Evolutionary conservation across 1,140 invertebrate genomes (phyloP), one percentile per base, ranked within the genome.

Genomic region (Drosophila equinoxialis): DNA sequence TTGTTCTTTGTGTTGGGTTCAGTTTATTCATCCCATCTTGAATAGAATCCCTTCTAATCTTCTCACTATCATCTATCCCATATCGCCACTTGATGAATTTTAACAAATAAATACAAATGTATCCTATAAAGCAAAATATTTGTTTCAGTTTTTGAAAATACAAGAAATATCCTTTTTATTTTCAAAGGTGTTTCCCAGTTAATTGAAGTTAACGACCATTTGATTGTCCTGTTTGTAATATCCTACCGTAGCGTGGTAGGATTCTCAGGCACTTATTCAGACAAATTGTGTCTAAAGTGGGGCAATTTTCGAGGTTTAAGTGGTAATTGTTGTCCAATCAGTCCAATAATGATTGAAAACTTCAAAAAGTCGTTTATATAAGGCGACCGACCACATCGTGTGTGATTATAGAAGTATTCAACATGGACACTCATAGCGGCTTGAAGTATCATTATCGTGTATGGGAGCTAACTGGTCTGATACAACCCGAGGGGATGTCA

Each of bases 371-470:
- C 30, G 7, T 11, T 5, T 39, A 39, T 33, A 60, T 74, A 74
- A 74, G 14, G 37, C 10, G 11, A 13, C 37, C 11, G 10, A 3
- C 3, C 10, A 2, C 3, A 39, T 39, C 11, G 11, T 5, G 11
- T 39, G 37, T 1, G 3, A 39, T 13, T 39, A 11, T 1, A 39
- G 37, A 13, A 39, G 3, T 5, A 39, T 37, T 5, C 0, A 68
- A 10, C 54, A 30, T 86, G 67, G 62, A 79, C 45, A 89, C 84
- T 0, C 86, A 91, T 42, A 41, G 45, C 2, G 90, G 79, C 0
- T 67, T 91, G 8, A 23, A 26, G 0, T 84, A 90, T 59, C 90
- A 91, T 55, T 91, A 77, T 79, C 58, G 68, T 0, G 77, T 91
- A 0, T 91, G 90, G 90, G 14, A 79, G 61, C 48, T 80, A 2